Base-by-base conservation (phyloP, 2,797 vertebrate genomes). In the Coluber constrictor region DNA sequence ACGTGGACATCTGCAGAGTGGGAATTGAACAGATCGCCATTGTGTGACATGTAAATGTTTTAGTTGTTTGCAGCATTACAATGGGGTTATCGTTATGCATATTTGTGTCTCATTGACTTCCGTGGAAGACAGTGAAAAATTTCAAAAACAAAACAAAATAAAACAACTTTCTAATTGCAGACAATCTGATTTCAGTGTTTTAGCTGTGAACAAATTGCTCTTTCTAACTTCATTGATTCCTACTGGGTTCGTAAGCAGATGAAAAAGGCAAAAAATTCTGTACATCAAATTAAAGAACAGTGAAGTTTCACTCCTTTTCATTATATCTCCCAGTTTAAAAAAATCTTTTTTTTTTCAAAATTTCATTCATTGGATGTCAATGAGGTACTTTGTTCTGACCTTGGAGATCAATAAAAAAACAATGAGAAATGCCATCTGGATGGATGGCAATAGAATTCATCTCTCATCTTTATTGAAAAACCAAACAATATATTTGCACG, bases 1-100 rank as follows among this genome's bases (percentile, higher is more conserved):
- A 90, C 59, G 8, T 92, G 54, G 43, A 25, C 92, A 93, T 94
- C 93, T 96, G n/a, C 70, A 86, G 94, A 43, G 32, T 91, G 92
- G 74, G n/a, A 94, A 92, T 20, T 59, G n/a, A 63, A 93, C 51
- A 94, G 89, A 93, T 60, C 60, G 60, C 54, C 91, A 93, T 2
- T 1, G 91, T 92, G 56, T 43, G 90, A 79, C 27, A 87, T 88
- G 18, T 51, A 29, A 90, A 5, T 56, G n/a, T 66, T 25, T 92
- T 60, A 90, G 79, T 87, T 93, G 61, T 18, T 15, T 83, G 87
- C 20, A 95, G 16, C 61, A 92, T 91, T 54, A 6, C 88, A 61
- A 7, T 88, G 32, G 57, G 57, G 5, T 16, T 55, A 83, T 57
- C n/a, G 51, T 56, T 89, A 86, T 63, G 5, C 87, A 56, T 25